Base-by-base conservation (phyloP, 2,888 invertebrate genomes). In the Thymelicus acteon region DNA sequence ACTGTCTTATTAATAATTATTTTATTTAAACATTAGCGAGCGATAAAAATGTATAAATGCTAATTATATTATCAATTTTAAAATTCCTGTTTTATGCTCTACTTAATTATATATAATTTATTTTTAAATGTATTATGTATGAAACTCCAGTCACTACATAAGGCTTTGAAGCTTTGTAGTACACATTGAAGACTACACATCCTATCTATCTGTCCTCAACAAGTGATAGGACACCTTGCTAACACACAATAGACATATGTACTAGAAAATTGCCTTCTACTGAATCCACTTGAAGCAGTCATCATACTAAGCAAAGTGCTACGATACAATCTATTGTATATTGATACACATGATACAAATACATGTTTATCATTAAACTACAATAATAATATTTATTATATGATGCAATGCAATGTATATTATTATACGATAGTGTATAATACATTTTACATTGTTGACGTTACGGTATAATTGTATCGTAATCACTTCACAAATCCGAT, bases 41-140 rank as follows among this genome's bases (percentile, higher is more conserved):
- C 31, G 57, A 57, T 57, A 57, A 57, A 57, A 57, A 57, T 57
- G 57, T 57, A 57, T 57, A 57, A 57, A 57, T 57, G 31, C 57
- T 57, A 57, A 57, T 57, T 57, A 57, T 31, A 57, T 57, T 57
- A 57, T 31, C 13, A 57, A 24, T 31, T 24, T 54, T 57, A 31
- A 57, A 57, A 57, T 57, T 57, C 31, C 57, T 57, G 57, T 31
- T 57, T 57, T 31, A 57, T 57, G 13, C 57, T 31, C 37, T 57
- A 54, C 24, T 31, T 6, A 31, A 2, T 31, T 31, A 31, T 31
- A 31, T 12, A 12, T 31, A 31, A 7, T 7, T 19, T 57, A 13
- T 37, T 19, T 19, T 10, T 8, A 54, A 54, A 2, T 44, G 44
- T 44, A 44, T 6, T 19, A 54, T 24, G 8, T 15, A 57, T 57